A percentile compares a stretch with the other conserved stretches of the same genome.
These are phyloP conservation scores for Ophioninae sp. DNA, from an alignment of 2,888 invertebrate genomes.

Conservation along the genomic window DNA sequence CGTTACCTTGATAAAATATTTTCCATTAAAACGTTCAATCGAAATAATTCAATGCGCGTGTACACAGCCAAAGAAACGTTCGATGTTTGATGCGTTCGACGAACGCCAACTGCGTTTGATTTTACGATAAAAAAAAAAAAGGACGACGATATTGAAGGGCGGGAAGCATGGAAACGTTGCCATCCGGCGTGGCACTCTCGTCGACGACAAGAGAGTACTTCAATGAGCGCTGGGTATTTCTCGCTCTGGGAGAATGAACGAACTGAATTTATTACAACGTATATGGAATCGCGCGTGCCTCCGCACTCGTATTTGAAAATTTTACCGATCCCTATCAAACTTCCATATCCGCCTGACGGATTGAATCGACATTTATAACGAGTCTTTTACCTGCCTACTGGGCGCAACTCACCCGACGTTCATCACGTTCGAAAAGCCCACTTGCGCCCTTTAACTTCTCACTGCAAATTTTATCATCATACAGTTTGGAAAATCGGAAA, in stretches of 20 bases:
- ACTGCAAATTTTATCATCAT: neutral
- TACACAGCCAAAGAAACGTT: neutral
- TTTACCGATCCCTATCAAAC: constrained; percentile 22
- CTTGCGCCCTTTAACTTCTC: constrained; percentile 1
- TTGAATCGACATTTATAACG: constrained; percentile 1
- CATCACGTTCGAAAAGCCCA: neutral
- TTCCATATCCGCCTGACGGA: neutral
- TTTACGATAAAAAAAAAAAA: neutral
- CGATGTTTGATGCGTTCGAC: neutral
- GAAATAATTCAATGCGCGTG: neutral
- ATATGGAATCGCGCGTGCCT: constrained; percentile 36
- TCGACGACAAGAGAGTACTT: constrained; percentile 12
- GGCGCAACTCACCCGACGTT: neutral
- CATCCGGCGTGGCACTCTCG: neutral
- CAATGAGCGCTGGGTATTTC: constrained; percentile 14
- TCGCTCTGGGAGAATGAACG: neutral
- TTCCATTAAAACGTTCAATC: neutral
- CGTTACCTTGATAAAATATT: neutral
- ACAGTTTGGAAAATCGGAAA: constrained; percentile 11
- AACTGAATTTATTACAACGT: constrained; percentile 16
- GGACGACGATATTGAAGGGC: neutral
- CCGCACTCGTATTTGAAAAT: constrained; percentile 41
- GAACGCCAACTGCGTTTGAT: neutral
- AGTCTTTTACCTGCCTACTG: neutral
- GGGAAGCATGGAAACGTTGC: neutral